Percentiles rank a stretch among this genome's conserved stretches.
Evolutionary conservation across 2,797 vertebrate species (phyloP).

Genomic region (Xyrichtys novacula): DNA sequence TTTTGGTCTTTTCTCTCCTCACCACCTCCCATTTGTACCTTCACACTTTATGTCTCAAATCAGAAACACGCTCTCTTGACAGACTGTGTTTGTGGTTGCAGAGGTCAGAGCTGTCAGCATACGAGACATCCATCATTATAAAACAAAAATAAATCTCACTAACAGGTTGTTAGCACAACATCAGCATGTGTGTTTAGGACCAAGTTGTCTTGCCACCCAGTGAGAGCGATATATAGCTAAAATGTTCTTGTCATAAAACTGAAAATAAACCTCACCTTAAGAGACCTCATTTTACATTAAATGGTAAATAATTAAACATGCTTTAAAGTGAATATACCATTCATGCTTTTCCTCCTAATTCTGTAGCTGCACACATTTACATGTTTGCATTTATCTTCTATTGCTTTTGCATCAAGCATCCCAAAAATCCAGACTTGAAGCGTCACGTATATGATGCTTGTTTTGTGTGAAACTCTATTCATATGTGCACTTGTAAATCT

Average conservation of each 20-base stretch:
- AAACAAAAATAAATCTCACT: constrained; percentile 42
- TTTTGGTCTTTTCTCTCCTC: constrained; percentile 32
- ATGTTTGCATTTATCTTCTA: too few species aligned
- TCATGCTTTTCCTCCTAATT: too few species aligned
- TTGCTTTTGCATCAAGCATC: too few species aligned
- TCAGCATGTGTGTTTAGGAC: constrained; percentile 10
- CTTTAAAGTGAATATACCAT: too few species aligned
- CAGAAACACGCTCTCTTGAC: background rate
- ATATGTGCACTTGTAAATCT: background rate
- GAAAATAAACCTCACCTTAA: too few species aligned
- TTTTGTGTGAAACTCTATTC: background rate
- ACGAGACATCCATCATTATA: constrained; percentile 36
- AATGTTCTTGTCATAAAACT: constrained; percentile 1
- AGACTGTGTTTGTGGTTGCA: constrained; percentile 5
- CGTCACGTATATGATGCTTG: background rate
- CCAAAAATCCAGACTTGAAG: too few species aligned
- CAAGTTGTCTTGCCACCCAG: background rate
- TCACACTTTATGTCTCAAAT: constrained; percentile 46
- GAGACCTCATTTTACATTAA: too few species aligned
- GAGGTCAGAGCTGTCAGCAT: constrained; percentile 18
- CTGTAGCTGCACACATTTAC: too few species aligned
- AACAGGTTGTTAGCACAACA: constrained; percentile 32
- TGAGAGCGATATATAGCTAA: background rate
- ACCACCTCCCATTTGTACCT: constrained; percentile 35
- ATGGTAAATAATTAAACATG: too few species aligned